These are phyloP conservation scores for Hyles vespertilio DNA, from an alignment of 1,140 invertebrate genomes.

Conservation along the genomic window DNA sequence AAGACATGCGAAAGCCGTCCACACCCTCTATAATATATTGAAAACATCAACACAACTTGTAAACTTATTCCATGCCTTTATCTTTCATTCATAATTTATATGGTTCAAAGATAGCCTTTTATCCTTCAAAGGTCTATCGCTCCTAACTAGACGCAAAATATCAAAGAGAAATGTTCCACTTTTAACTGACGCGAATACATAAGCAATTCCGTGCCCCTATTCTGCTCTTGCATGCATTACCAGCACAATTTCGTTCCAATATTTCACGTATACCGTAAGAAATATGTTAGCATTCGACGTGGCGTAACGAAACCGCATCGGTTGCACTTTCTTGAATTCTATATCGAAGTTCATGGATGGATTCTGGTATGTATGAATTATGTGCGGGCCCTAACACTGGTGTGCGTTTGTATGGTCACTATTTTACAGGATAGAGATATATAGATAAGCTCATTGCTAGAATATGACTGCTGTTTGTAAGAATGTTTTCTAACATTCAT, in stretches of 20 bases:
- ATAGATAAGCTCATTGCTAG: too few relatives aligned
- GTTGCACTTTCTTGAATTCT: conserved; percentile 32
- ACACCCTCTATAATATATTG: too few relatives aligned
- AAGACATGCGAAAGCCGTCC: too few relatives aligned
- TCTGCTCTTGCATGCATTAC: conserved; percentile 24
- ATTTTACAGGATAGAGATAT: too few relatives aligned
- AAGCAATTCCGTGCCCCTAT: conserved; percentile 23
- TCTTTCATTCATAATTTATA: conserved; percentile 13
- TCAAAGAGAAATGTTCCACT: conserved; percentile 14
- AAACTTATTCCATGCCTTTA: too few relatives aligned
- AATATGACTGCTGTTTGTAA: too few relatives aligned
- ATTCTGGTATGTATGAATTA: conserved; percentile 31
- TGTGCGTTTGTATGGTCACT: not conserved
- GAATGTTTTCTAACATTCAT: too few relatives aligned
- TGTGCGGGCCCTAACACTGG: conserved; percentile 22
- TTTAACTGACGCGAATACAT: conserved; percentile 24
- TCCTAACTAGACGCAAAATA: conserved; percentile 7
- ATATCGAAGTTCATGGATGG: conserved; percentile 18
- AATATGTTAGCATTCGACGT: conserved; percentile 32
- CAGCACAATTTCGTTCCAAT: conserved; percentile 34
- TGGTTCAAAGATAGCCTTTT: conserved; percentile 6
- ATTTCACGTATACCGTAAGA: conserved; percentile 38
- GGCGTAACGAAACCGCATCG: conserved; percentile 35
- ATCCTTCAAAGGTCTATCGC: conserved; percentile 5
- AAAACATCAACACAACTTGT: too few relatives aligned